Evolutionary conservation across 2,113 vertebrate species (phyloP).

Genomic region (Labeo rohita): DNA sequence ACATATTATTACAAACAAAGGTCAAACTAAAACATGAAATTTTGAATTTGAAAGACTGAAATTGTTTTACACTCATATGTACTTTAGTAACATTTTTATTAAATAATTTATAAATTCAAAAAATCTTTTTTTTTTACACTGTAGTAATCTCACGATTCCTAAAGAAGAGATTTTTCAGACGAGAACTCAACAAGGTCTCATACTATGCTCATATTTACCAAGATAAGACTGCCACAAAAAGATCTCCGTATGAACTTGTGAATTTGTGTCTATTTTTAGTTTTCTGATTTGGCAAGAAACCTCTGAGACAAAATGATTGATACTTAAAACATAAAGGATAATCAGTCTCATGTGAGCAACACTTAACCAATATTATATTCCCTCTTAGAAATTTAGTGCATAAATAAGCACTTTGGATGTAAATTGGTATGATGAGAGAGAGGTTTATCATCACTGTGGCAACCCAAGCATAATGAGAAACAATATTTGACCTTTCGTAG

Average conservation of each 20-base stretch:
- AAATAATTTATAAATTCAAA: neutral
- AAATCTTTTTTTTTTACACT: neutral
- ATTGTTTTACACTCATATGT: neutral
- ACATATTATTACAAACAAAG: neutral
- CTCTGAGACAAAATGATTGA: neutral
- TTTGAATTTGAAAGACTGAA: neutral
- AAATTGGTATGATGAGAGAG: neutral
- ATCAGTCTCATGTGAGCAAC: neutral
- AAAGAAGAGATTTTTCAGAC: neutral
- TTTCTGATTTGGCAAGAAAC: neutral
- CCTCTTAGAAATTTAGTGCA: neutral
- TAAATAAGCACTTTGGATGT: neutral
- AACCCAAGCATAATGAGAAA: neutral
- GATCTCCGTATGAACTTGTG: neutral
- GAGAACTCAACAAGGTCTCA: neutral
- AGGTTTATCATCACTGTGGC: neutral
- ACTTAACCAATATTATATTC: neutral
- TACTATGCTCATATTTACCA: neutral
- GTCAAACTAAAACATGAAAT: neutral
- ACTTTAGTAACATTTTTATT: neutral
- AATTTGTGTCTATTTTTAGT: neutral
- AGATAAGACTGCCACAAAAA: neutral
- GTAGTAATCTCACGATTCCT: neutral
- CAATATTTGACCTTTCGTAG: neutral
- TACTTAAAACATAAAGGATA: neutral